Evolutionary conservation across 2,113 vertebrate species (phyloP), one percentile per base, ranked within the genome.

Genomic region (Eurystomus gularis): DNA sequence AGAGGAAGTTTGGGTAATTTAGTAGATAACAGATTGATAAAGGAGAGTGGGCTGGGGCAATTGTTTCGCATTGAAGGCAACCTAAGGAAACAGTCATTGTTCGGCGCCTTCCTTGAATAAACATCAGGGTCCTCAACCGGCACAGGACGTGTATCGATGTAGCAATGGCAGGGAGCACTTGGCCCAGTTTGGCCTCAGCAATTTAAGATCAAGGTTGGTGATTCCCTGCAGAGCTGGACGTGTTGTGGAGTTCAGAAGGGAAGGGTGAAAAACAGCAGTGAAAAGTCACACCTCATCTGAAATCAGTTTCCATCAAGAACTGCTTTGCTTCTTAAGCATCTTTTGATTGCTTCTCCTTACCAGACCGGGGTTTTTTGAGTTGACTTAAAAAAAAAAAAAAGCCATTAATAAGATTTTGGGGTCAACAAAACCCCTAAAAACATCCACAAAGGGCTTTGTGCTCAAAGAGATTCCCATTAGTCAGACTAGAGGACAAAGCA

Each of bases 1-100:
- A 17, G 78, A 87, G 96, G 96, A 96, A 96, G 90, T 93, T 65
- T 65, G 82, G 94, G 84, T 25, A n/a, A 94, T 94, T 96, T 49
- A 52, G 94, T 6, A 70, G 93, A 94, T 96, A 97, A 95, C 33
- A 23, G 2, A 85, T 94, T 44, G 90, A 82, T 95, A 85, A 90
- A 58, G 52, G 42, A 8, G 9, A 72, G 66, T 1, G 29, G 33
- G 81, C 31, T 70, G 65, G 52, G 48, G 54, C 39, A 14, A 37
- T 51, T 33, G 82, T 85, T 87, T 76, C 31, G 4, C 70, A 17
- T 6, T 10, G 62, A 81, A 37, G 37, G 13, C 70, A 29, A 55
- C 7, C 39, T 2, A 49, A 91, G 95, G 95, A 93, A 97, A 64
- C 2, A 7, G 61, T 65, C 81, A 49, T 58, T 85, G 91, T 89